Evolutionary conservation across 2,113 vertebrate species (phyloP).

Genomic region (Illadopsis cleaveri): DNA sequence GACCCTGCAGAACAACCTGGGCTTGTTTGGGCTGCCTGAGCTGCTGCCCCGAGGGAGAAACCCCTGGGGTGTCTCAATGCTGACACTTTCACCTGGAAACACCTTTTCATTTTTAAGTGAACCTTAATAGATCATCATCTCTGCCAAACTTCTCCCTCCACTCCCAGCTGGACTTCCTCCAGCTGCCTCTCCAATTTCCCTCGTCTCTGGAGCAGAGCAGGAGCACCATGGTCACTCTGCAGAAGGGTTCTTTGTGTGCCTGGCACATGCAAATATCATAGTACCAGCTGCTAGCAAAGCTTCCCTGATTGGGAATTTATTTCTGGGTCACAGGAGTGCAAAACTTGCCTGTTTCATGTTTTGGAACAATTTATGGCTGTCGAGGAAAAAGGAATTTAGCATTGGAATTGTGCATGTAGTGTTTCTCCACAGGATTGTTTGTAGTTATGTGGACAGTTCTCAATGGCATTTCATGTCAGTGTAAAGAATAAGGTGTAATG

Average conservation of each 20-base stretch:
- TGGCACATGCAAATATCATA: accelerated
- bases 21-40: not conserved
- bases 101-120: not conserved
- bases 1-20: not conserved
- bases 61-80: accelerated
- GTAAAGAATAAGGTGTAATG: not conserved
- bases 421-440: not conserved
- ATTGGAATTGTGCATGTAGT: accelerated
- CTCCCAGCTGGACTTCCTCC: not conserved
- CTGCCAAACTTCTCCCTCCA: not conserved
- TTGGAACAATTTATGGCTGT: not conserved
- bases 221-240: not conserved
- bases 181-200: not conserved
- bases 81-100: not conserved
- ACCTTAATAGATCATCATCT: not conserved
- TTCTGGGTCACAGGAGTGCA: not conserved
- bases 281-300: not conserved
- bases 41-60: not conserved
- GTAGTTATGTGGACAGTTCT: not conserved
- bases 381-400: not conserved
- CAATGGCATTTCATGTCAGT: not conserved
- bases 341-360: not conserved
- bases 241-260: no score
- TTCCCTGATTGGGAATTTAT: not conserved
- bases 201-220: accelerated